Percentiles rank a stretch among this genome's conserved stretches.
Evolutionary conservation across 2,888 invertebrate species (phyloP).

Genomic region (Drosophila macrothrix): DNA sequence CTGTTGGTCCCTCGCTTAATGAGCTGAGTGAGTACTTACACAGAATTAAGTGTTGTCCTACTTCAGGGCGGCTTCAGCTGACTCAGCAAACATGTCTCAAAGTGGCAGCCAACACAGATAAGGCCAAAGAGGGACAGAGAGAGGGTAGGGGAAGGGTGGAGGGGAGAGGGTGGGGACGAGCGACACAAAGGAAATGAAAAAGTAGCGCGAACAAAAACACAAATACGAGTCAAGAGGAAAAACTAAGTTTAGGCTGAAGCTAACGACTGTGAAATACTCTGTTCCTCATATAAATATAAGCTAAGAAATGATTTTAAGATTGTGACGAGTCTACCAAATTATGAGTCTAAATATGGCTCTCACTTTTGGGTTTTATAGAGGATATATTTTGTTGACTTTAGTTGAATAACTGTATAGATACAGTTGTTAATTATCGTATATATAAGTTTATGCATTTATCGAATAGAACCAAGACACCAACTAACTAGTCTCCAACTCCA

Average conservation of each 20-base stretch:
- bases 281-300: background rate
- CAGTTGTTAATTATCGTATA: background rate
- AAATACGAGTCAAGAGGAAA: slow-evolving; percentile 60
- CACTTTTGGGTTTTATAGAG: background rate
- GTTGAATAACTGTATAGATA: background rate
- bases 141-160: background rate
- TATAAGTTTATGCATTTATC: background rate
- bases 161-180: background rate
- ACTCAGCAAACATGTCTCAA: slow-evolving; percentile 71
- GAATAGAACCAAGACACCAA: background rate
- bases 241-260: background rate
- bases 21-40: slow-evolving; percentile 82
- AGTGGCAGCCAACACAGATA: slow-evolving; percentile 44
- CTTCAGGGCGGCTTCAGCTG: slow-evolving; percentile 73
- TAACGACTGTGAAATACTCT: background rate
- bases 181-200: slow-evolving; percentile 78
- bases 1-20: slow-evolving; percentile 62
- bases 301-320: background rate
- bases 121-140: slow-evolving; percentile 11
- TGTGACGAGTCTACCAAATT: background rate
- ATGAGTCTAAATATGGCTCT: background rate
- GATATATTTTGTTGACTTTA: background rate
- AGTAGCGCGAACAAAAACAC: slow-evolving; percentile 67
- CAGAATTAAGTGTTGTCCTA: slow-evolving; percentile 81
- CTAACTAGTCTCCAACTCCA: background rate